A percentile compares a stretch with the other conserved stretches of the same genome.
Evolutionary conservation across 2,797 vertebrate species (phyloP).

Genomic region (Etheostoma nigrum): DNA sequence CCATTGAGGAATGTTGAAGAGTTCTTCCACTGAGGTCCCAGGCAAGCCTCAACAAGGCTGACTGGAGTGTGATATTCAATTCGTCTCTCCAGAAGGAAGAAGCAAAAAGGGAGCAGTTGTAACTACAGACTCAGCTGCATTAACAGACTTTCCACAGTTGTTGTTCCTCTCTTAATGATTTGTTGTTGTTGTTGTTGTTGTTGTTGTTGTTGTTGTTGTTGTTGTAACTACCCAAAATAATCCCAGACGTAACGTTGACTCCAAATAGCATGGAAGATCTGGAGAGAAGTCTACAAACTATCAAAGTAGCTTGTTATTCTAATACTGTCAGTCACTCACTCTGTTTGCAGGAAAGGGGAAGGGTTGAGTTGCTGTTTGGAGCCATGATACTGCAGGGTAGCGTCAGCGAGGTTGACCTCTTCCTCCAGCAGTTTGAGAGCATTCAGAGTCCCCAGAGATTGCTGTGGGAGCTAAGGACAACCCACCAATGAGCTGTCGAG

Average conservation of each 20-base stretch:
- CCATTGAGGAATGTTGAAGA: constrained; percentile 50
- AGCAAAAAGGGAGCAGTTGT: constrained; percentile 37
- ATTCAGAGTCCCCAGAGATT: constrained; percentile 65
- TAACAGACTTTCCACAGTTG: constrained; percentile 37
- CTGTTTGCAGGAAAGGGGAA: constrained; percentile 63
- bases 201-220: constrained; percentile 28
- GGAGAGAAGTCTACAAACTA: constrained; percentile 16
- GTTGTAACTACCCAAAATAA: constrained; percentile 47
- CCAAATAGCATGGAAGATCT: constrained; percentile 7
- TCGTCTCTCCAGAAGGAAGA: constrained; percentile 37
- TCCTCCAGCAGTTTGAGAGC: constrained; percentile 55
- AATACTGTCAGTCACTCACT: constrained; percentile 36
- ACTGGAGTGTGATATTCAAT: constrained; percentile 46
- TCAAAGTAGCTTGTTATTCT: constrained; percentile 27
- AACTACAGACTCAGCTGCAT: constrained; percentile 25
- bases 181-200: constrained; percentile 38
- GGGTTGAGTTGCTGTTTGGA: constrained; percentile 39
- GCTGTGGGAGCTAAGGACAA: constrained; percentile 56
- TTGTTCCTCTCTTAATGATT: constrained; percentile 30
- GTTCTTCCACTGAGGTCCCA: constrained; percentile 38
- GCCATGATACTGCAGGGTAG: constrained; percentile 34
- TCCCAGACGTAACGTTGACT: constrained; percentile 26
- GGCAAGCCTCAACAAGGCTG: constrained; percentile 65
- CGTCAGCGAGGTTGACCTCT: constrained; percentile 62
- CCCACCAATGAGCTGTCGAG: constrained; percentile 43